phyloP scores from a whole-genome alignment of 2,113 vertebrate genomes.

The Ascaphus truei region DNA sequence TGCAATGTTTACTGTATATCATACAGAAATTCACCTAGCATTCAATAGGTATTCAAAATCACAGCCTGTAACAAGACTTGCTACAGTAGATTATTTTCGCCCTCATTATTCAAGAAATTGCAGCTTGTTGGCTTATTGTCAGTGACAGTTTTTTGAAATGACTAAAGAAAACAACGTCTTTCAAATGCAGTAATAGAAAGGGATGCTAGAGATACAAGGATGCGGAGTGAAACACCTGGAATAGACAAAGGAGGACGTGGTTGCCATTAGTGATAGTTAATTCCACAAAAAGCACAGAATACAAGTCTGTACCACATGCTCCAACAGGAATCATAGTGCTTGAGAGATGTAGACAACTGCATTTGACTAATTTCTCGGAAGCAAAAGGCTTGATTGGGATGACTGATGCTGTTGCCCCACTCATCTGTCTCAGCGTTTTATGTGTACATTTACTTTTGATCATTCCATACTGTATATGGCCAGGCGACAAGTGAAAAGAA shows the following conservation, averaged over 20 bases:
- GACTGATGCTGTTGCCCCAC: no score
- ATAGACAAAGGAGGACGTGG: not conserved
- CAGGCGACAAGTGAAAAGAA: no score
- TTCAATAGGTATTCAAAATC: not conserved
- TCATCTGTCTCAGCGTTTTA: no score
- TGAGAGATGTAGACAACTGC: not conserved
- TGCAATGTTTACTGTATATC: not conserved
- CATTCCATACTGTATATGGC: no score
- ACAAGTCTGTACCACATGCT: not conserved
- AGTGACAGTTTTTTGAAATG: not conserved
- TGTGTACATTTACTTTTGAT: no score
- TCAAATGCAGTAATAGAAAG: not conserved
- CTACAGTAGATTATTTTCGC: not conserved
- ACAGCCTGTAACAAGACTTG: not conserved
- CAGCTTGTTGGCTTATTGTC: not conserved
- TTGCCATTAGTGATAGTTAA: not conserved
- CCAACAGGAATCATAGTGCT: not conserved
- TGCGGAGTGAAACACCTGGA: not conserved
- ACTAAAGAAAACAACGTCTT: conserved; percentile 12
- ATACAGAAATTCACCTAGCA: not conserved
- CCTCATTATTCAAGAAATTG: not conserved
- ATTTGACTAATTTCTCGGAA: not conserved
- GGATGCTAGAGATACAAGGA: not conserved
- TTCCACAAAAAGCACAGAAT: not conserved
- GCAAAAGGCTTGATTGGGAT: no score